Conservation (phyloP, 2,797 vertebrate species). For the Benthosema pterotum region DNA sequence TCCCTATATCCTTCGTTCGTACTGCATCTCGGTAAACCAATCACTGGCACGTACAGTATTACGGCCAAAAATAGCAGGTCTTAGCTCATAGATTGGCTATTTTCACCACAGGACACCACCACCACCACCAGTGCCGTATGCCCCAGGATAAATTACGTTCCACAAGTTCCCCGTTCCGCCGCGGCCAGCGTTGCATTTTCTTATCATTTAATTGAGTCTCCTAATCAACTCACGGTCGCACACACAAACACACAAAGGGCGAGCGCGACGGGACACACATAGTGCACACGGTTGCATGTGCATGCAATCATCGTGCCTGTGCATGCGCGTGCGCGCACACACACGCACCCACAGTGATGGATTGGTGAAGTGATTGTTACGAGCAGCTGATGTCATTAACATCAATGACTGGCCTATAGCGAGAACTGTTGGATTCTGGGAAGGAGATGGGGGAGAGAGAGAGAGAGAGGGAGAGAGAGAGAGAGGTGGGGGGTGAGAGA, state of each 20-base stretch:
- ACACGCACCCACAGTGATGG: constrained; percentile 53
- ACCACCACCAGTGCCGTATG: too few species aligned
- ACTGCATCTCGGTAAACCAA: constrained; percentile 59
- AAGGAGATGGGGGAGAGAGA: not conserved
- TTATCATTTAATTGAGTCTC: constrained; percentile 68
- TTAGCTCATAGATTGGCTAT: too few species aligned
- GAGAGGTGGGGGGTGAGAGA: too few species aligned
- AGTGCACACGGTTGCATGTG: too few species aligned
- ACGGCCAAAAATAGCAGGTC: constrained; percentile 10
- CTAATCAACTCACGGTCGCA: constrained; percentile 55
- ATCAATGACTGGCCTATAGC: constrained; percentile 41
- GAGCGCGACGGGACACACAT: constrained; percentile 5
- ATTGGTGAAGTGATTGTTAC: constrained; percentile 65
- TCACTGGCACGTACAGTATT: constrained; percentile 70
- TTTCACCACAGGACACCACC: too few species aligned
- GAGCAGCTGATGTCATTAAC: constrained; percentile 45
- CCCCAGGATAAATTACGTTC: constrained; percentile 26
- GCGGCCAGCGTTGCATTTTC: constrained; percentile 50
- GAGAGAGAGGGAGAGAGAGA: constrained; percentile 11
- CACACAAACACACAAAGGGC: constrained; percentile 1
- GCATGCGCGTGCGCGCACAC: not conserved
- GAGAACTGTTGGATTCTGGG: not conserved
- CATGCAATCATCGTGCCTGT: too few species aligned
- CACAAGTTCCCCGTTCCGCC: constrained; percentile 57
- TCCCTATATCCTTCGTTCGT: constrained; percentile 9